These are phyloP conservation scores for Nematolebias whitei DNA, from an alignment of 2,113 vertebrate species.

Conservation along the genomic window DNA sequence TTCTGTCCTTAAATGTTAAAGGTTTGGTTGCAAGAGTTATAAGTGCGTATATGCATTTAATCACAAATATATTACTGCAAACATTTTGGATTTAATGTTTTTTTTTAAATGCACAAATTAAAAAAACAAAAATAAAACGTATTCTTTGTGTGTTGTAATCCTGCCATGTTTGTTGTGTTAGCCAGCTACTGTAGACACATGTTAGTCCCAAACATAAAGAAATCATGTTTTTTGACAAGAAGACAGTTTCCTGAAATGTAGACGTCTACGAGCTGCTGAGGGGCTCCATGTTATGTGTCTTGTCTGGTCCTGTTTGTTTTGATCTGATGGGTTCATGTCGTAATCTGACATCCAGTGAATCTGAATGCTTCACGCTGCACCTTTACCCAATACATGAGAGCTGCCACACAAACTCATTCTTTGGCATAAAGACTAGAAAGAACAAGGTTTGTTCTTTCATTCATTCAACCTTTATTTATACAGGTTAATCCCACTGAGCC, in stretches of 20 bases:
- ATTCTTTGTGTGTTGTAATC: not conserved
- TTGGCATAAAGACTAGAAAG: not conserved
- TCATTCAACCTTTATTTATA: too few relatives aligned
- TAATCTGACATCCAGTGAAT: not conserved
- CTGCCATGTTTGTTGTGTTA: not conserved
- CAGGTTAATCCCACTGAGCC: too few relatives aligned
- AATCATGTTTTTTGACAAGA: too few relatives aligned
- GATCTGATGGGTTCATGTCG: not conserved
- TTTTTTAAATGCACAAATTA: not conserved
- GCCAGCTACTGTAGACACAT: not conserved
- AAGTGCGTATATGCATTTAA: not conserved
- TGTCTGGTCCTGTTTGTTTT: not conserved
- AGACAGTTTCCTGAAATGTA: not conserved
- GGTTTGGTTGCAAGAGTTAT: too few relatives aligned
- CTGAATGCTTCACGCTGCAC: not conserved
- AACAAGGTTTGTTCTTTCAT: not conserved
- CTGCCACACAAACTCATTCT: too few relatives aligned
- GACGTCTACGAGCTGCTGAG: too few relatives aligned
- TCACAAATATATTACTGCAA: not conserved
- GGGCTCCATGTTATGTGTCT: not conserved
- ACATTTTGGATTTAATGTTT: not conserved
- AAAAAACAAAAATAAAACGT: not conserved
- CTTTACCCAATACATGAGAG: not conserved
- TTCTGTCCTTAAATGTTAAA: slow-evolving; percentile 40
- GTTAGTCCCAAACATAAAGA: too few relatives aligned